phyloP scores from a whole-genome alignment of 2,113 vertebrate genomes.

The Xenopus laevis region DNA sequence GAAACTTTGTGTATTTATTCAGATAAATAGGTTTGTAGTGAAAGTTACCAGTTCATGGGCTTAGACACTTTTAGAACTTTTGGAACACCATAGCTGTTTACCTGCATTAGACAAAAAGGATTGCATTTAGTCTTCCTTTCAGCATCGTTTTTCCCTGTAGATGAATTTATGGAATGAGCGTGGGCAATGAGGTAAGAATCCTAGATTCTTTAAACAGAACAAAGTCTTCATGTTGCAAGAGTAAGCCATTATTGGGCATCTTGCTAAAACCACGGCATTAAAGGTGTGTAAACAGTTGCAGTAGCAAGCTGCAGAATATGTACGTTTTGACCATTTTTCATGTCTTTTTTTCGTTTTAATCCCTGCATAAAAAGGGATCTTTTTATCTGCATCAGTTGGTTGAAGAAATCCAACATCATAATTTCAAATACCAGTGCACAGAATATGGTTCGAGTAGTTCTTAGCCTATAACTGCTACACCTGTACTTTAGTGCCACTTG shows the following conservation, averaged over 20 bases:
- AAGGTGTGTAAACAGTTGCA: conserved; percentile 12
- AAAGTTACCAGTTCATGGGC: conserved; percentile 80
- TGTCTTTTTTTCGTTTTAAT: neutral
- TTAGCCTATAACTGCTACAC: conserved; percentile 37
- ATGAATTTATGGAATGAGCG: conserved; percentile 54
- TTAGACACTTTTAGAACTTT: conserved; percentile 83
- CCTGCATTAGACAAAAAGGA: conserved; percentile 73
- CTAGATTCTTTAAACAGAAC: neutral
- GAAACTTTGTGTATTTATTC: conserved; percentile 78
- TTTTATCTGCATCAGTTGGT: conserved; percentile 69
- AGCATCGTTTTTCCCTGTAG: conserved; percentile 62
- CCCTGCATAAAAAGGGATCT: conserved; percentile 34
- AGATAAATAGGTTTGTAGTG: conserved; percentile 82
- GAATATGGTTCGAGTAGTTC: conserved; percentile 55
- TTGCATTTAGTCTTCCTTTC: conserved; percentile 78
- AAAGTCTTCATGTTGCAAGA: conserved; percentile 6
- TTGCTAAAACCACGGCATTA: conserved; percentile 16
- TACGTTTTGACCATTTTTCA: conserved; percentile 1
- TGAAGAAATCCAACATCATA: conserved; percentile 62
- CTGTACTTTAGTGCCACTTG: conserved; percentile 75
- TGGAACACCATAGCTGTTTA: conserved; percentile 75
- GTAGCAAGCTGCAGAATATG: neutral
- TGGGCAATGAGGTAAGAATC: neutral
- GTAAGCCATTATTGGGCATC: conserved; percentile 16
- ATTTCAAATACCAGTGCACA: conserved; percentile 65